phyloP scores from a whole-genome alignment of 1,140 invertebrate genomes.

The Heliconius hermathena region DNA sequence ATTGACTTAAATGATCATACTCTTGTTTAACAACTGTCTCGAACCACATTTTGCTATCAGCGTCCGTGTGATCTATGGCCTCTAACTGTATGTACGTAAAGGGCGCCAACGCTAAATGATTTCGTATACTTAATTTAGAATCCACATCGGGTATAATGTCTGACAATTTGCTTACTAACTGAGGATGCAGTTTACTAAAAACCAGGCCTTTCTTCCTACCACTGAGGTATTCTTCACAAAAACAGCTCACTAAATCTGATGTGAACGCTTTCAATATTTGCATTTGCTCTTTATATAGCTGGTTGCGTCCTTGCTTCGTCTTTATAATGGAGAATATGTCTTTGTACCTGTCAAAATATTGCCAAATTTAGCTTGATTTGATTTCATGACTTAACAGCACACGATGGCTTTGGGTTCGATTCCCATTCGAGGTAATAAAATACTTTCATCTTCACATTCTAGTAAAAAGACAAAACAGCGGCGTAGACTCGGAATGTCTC shows the following conservation, averaged over 20 bases:
- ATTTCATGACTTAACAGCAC: too few species aligned
- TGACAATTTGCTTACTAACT: conserved; percentile 57
- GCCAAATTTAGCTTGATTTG: too few species aligned
- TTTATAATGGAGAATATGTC: conserved; percentile 51
- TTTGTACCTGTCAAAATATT: conserved; percentile 56
- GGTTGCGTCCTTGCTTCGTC: conserved; percentile 40
- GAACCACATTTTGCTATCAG: conserved; percentile 60
- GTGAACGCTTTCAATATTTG: conserved; percentile 56
- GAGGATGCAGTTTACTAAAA: conserved; percentile 60
- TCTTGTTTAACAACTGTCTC: conserved; percentile 53
- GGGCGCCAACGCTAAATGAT: conserved; percentile 69
- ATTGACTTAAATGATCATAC: conserved; percentile 52
- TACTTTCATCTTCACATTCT: too few species aligned
- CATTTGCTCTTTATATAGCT: conserved; percentile 48
- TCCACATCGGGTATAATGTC: conserved; percentile 59
- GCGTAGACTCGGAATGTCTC: too few species aligned
- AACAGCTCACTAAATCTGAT: conserved; percentile 61
- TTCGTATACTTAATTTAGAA: conserved; percentile 59
- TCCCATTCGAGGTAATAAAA: too few species aligned
- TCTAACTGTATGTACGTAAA: conserved; percentile 64
- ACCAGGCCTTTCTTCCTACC: conserved; percentile 56
- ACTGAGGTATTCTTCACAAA: conserved; percentile 62
- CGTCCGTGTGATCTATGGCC: conserved; percentile 45
- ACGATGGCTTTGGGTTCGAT: too few species aligned
- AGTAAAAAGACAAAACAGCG: too few species aligned